phyloP scores from a whole-genome alignment of 2,888 invertebrate genomes.

The Lobophora halterata region DNA sequence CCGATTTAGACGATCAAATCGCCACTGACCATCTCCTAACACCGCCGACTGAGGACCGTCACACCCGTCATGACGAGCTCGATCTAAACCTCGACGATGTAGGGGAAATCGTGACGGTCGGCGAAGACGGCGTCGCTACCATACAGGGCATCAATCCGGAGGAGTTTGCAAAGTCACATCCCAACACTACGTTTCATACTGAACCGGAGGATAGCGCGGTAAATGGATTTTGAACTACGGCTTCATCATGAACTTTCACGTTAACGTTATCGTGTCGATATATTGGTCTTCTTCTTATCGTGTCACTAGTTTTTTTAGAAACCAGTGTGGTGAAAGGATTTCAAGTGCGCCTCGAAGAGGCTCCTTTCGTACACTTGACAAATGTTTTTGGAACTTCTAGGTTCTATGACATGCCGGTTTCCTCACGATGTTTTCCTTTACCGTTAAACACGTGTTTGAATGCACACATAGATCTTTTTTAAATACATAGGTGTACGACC shows the following conservation, averaged over 20 bases:
- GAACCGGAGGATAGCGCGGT: constrained; percentile 70
- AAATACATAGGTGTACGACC: too few species aligned
- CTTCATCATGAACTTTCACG: background rate
- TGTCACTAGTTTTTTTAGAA: too few species aligned
- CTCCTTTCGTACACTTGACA: too few species aligned
- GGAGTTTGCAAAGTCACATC: constrained; percentile 73
- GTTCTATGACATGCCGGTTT: too few species aligned
- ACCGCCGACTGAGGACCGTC: constrained; percentile 34
- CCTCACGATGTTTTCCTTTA: too few species aligned
- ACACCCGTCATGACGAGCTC: constrained; percentile 39
- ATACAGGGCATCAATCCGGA: constrained; percentile 46
- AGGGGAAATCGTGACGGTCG: constrained; percentile 66
- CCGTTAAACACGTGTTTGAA: too few species aligned
- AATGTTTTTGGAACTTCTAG: too few species aligned
- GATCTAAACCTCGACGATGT: constrained; percentile 62
- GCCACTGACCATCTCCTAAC: constrained; percentile 62
- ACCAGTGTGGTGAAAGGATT: too few species aligned
- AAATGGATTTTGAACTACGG: constrained; percentile 15
- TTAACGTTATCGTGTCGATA: too few species aligned
- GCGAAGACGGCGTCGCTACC: constrained; percentile 62
- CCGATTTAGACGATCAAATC: constrained; percentile 71
- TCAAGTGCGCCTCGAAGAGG: too few species aligned
- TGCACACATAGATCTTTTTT: too few species aligned
- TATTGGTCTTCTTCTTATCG: too few species aligned
- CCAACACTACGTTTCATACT: constrained; percentile 75